A percentile compares a stretch with the other conserved stretches of the same genome.
Evolutionary conservation across 2,888 invertebrate species (phyloP).

Genomic region (Anaspis maculata): DNA sequence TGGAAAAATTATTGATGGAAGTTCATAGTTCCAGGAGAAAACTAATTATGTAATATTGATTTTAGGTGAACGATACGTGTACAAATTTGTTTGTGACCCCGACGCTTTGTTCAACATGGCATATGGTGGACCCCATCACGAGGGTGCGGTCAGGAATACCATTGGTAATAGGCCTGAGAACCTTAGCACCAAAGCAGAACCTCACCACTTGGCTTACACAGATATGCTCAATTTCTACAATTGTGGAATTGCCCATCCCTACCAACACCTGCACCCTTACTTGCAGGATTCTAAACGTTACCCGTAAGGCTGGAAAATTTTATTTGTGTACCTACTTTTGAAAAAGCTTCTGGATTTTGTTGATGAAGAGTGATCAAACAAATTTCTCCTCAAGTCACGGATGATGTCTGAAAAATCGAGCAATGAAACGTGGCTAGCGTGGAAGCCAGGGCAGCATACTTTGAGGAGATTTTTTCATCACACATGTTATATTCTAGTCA

Average conservation of each 20-base stretch:
- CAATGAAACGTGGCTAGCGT: no score
- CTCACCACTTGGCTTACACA: conserved; percentile 39
- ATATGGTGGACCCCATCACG: conserved; percentile 43
- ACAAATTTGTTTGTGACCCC: conserved; percentile 94
- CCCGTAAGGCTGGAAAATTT: conserved; percentile 24
- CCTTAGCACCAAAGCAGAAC: conserved; percentile 33
- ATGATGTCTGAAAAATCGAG: no score
- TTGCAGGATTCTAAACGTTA: conserved; percentile 32
- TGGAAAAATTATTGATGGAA: no score
- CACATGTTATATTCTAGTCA: no score
- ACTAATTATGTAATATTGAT: no score
- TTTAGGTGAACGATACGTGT: conserved; percentile 95
- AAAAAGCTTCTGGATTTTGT: no score
- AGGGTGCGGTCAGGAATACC: conserved; percentile 24
- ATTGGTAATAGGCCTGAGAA: conserved; percentile 29
- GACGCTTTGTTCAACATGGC: conserved; percentile 84
- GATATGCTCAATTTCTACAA: conserved; percentile 44
- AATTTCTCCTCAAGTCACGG: no score
- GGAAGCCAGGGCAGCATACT: no score
- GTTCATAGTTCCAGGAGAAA: no score
- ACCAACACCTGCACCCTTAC: conserved; percentile 40
- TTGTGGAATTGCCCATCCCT: conserved; percentile 39
- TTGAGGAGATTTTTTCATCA: no score
- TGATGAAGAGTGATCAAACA: no score
- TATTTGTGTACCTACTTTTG: no score